Evolutionary conservation across 2,888 invertebrate genomes (phyloP), one percentile per base, ranked within the genome.

Genomic region (Noctua janthe): DNA sequence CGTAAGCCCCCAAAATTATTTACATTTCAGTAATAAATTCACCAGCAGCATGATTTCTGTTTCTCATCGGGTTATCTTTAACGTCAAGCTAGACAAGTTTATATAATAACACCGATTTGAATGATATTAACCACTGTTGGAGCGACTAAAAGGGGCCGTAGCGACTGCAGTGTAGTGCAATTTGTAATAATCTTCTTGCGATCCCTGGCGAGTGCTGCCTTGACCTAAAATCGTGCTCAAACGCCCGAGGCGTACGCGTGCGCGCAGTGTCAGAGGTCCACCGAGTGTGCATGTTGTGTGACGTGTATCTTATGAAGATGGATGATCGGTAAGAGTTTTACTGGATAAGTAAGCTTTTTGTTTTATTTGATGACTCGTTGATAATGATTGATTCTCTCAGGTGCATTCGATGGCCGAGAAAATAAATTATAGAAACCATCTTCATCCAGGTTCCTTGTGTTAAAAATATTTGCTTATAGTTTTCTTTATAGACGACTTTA

Each of bases 221-320:
- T 96, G 96, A 96, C 96, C 96, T 93, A 95, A 95, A 96, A 96
- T 94, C 93, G 95, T 94, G 94, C 90, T 89, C 92, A 88, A 81
- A 92, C 91, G 89, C 88, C 91, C 82, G 90, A 86, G 86, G 87
- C 88, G 88, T 87, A 91, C 91, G 92, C 92, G 94, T 93, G 94
- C 93, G 92, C 92, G 84, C 85, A 54, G 90, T 92, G 91, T 91
- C 92, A 91, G 91, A 92, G 93, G 93, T 93, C 92, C 86, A 90
- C 91, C 76, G 89, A 91, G 89, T 88, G 84, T 86, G 83, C 88
- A 86, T 85, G 78, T 73, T 62, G 74, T 76, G 76, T 84, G 90
- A 87, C 90, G 84, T 82, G 66, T 77, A 81, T 29, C 78, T 86
- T 71, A 82, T 81, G 83, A 89, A 88, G 89, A 89, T 89, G 80